Conservation (phyloP, 2,888 invertebrate species). For the Panzeria rudis region DNA sequence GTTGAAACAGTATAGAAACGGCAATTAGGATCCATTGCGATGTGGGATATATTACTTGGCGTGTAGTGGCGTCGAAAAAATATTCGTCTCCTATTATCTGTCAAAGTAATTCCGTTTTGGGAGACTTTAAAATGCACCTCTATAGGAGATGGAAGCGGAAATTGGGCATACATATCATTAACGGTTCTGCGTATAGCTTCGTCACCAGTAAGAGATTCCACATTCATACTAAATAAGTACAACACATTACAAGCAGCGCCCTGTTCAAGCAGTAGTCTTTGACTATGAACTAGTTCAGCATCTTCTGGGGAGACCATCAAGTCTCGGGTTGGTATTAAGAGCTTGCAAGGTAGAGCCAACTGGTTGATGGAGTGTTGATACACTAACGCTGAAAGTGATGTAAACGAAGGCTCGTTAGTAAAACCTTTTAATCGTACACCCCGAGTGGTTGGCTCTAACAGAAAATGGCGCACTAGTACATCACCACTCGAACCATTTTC, state of each 20-base stretch:
- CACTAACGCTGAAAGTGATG: slow-evolving; percentile 97
- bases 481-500: slow-evolving; percentile 85
- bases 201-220: slow-evolving; percentile 95
- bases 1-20: slow-evolving; percentile 87
- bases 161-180: slow-evolving; percentile 86
- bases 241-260: slow-evolving; percentile 96
- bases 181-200: slow-evolving; percentile 92
- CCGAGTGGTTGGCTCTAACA: slow-evolving; percentile 97
- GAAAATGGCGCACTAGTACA: slow-evolving; percentile 96
- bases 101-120: slow-evolving; percentile 97
- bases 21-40: slow-evolving; percentile 96
- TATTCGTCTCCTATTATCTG: slow-evolving; percentile 95
- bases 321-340: slow-evolving; percentile 88
- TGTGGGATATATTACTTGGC: slow-evolving; percentile 93
- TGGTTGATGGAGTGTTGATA: slow-evolving; percentile 98
- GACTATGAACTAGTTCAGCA: slow-evolving; percentile 74
- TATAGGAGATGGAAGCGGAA: slow-evolving; percentile 86
- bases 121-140: slow-evolving; percentile 98
- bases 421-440: slow-evolving; percentile 98
- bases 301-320: slow-evolving; percentile 71
- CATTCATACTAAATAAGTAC: slow-evolving; percentile 94
- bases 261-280: slow-evolving; percentile 85
- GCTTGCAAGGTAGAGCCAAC: slow-evolving; percentile 96
- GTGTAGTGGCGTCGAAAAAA: slow-evolving; percentile 96
- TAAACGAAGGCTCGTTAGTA: slow-evolving; percentile 97